Conservation (phyloP, 2,113 vertebrate species). For the Cnemophilus loriae region DNA sequence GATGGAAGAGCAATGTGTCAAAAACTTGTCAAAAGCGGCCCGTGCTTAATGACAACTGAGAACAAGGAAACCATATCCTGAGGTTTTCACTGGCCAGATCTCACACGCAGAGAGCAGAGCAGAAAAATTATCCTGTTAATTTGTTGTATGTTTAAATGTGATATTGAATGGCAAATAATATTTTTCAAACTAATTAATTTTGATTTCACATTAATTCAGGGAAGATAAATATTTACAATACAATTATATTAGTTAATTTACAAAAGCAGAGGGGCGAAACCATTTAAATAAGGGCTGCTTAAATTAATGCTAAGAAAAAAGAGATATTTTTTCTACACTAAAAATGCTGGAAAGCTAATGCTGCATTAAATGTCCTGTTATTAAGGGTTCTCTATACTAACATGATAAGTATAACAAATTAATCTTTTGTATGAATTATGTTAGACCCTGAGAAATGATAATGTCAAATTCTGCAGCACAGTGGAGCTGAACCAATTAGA, state of each 20-base stretch:
- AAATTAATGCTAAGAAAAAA: neutral
- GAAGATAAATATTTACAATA: conserved; percentile 59
- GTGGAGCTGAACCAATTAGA: conserved; percentile 53
- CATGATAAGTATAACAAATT: conserved; percentile 48
- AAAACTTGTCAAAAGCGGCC: conserved; percentile 57
- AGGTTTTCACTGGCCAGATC: neutral
- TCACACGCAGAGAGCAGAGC: neutral
- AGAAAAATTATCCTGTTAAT: conserved; percentile 27
- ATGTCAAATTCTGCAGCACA: conserved; percentile 31
- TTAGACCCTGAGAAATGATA: conserved; percentile 54
- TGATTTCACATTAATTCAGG: conserved; percentile 29
- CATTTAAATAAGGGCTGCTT: conserved; percentile 26
- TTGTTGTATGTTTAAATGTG: conserved; percentile 22
- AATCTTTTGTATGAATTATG: conserved; percentile 50
- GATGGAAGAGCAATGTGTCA: conserved; percentile 62
- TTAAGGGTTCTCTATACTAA: conserved; percentile 22
- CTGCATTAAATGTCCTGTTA: conserved; percentile 28
- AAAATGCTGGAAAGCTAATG: conserved; percentile 28
- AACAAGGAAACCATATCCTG: conserved; percentile 7
- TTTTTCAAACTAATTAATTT: conserved; percentile 54
- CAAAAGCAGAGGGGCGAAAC: conserved; percentile 20
- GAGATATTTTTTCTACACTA: neutral
- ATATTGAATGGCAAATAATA: conserved; percentile 11
- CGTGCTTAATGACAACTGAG: conserved; percentile 30
- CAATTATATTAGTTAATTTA: conserved; percentile 43